A percentile compares a stretch with the other conserved stretches of the same genome.
Conservation (phyloP, 2,113 vertebrate species). For the Polypterus bichir region DNA sequence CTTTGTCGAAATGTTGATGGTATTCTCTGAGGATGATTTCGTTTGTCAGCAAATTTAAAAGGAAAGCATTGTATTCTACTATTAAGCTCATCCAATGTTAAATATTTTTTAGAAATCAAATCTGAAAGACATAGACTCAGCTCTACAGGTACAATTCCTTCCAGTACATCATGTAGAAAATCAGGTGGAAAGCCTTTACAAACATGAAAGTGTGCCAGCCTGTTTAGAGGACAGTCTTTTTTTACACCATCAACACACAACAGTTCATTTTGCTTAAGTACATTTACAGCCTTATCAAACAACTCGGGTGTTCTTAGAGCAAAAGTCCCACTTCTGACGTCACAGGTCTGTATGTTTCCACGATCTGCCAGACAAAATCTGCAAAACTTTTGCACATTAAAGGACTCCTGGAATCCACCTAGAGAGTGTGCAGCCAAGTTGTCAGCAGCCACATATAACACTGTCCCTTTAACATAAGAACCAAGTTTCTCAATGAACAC, state of each 20-base stretch:
- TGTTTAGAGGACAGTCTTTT: conserved; percentile 17
- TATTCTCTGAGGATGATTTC: too few relatives aligned
- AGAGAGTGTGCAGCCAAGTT: conserved; percentile 18
- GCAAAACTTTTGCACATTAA: conserved; percentile 22
- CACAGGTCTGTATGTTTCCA: conserved; percentile 13
- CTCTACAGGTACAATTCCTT: conserved; percentile 22
- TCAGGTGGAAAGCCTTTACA: conserved; percentile 17
- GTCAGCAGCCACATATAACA: conserved; percentile 17
- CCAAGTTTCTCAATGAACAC: conserved; percentile 8
- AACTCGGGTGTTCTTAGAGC: conserved; percentile 15
- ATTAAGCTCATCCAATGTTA: conserved; percentile 23
- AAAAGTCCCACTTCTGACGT: conserved; percentile 6
- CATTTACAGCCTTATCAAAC: conserved; percentile 2
- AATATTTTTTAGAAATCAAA: conserved; percentile 13
- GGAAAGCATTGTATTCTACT: too few relatives aligned
- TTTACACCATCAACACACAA: conserved; percentile 18
- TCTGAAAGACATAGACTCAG: conserved; percentile 17
- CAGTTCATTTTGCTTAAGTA: conserved; percentile 9
- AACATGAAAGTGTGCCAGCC: conserved; percentile 10
- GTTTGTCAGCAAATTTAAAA: too few relatives aligned
- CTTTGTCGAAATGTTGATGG: too few relatives aligned
- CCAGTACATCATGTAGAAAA: conserved; percentile 15
- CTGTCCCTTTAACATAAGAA: conserved; percentile 12
- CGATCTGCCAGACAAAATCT: conserved; percentile 12
- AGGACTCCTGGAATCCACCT: conserved; percentile 19